phyloP scores from a whole-genome alignment of 2,888 invertebrate genomes.

The Drosophila seclusa region DNA sequence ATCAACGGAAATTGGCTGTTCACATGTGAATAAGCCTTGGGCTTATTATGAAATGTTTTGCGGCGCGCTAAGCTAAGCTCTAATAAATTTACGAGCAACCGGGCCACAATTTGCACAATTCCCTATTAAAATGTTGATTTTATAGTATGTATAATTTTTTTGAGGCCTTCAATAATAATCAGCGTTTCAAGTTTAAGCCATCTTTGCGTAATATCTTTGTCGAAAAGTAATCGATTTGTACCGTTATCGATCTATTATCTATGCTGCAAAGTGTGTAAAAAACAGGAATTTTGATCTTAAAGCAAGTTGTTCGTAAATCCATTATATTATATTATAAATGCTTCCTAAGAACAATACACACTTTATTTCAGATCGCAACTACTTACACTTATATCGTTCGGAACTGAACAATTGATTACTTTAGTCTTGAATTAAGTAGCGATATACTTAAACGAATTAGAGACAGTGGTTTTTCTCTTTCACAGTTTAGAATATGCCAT shows the following conservation, averaged over 20 bases:
- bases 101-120: conserved; percentile 49
- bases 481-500: not conserved
- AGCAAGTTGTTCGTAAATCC: not conserved
- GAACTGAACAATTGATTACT: not conserved
- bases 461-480: not conserved
- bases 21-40: conserved; percentile 62
- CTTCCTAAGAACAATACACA: not conserved
- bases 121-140: conserved; percentile 63
- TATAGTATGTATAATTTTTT: conserved; percentile 19
- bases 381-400: not conserved
- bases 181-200: not conserved
- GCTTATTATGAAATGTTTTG: conserved; percentile 37
- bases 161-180: conserved; percentile 13
- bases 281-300: not conserved
- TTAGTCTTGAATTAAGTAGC: not conserved
- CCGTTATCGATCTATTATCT: not conserved
- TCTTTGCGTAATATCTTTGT: not conserved
- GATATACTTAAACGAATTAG: not conserved
- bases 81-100: conserved; percentile 71
- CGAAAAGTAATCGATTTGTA: not conserved
- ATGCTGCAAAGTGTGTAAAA: not conserved
- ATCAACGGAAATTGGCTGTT: conserved; percentile 73
- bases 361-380: not conserved
- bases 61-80: conserved; percentile 51
- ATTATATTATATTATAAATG: not conserved